Evolutionary conservation across 2,888 invertebrate species (phyloP).

Genomic region (Dasysyrphus tricinctus): DNA sequence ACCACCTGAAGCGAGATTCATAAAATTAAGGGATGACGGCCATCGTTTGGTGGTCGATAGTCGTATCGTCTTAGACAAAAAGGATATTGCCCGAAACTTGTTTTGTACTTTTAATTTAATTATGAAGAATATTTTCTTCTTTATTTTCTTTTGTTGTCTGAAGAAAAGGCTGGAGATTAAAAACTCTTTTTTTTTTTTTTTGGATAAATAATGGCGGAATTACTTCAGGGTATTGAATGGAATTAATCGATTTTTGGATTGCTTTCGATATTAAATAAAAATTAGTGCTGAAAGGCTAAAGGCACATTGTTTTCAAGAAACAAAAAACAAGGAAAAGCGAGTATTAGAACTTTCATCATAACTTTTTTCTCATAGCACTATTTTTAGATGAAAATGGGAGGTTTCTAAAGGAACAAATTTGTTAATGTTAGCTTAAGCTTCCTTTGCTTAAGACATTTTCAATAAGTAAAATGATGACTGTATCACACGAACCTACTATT

Average conservation of each 20-base stretch:
- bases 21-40: conserved; percentile 53
- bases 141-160: conserved; percentile 41
- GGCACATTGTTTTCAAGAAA: not conserved
- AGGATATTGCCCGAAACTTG: conserved; percentile 54
- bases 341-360: not conserved
- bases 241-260: conserved; percentile 49
- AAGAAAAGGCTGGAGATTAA: not conserved
- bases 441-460: no score
- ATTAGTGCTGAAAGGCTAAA: not conserved
- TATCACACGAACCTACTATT: no score
- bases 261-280: not conserved
- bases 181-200: conserved; percentile 43
- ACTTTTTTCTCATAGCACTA: not conserved
- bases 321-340: not conserved
- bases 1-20: conserved; percentile 64
- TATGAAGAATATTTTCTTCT: conserved; percentile 52
- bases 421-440: no score
- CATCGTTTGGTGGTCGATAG: conserved; percentile 6
- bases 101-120: conserved; percentile 64
- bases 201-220: conserved; percentile 14
- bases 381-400: no score
- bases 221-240: conserved; percentile 21
- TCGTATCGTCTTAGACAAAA: conserved; percentile 39
- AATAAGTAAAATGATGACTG: no score
- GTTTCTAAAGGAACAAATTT: no score